Evolutionary conservation across 2,888 invertebrate species (phyloP).

Genomic region (Melinaea marsaeus): DNA sequence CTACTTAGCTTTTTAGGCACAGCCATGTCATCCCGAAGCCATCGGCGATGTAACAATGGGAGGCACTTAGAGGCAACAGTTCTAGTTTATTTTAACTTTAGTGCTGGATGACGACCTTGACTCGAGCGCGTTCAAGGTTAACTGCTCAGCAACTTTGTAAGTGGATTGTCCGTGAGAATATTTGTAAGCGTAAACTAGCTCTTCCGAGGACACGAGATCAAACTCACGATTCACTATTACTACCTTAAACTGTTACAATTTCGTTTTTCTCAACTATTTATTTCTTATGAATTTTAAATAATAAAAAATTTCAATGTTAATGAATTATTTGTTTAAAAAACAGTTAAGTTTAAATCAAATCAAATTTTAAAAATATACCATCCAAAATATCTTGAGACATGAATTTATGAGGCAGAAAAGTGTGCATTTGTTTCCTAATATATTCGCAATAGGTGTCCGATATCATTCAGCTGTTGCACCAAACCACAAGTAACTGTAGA

Average conservation of each 20-base stretch:
- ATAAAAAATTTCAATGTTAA: no score
- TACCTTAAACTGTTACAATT: background rate
- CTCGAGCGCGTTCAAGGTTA: conserved; percentile 60
- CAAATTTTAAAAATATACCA: no score
- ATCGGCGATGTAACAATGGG: conserved; percentile 59
- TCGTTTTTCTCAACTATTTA: no score
- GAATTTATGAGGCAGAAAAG: no score
- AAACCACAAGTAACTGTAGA: background rate
- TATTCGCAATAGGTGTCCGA: background rate
- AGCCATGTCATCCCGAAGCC: conserved; percentile 64
- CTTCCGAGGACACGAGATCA: conserved; percentile 2
- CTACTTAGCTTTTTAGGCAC: conserved; percentile 53
- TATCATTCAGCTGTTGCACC: conserved; percentile 1
- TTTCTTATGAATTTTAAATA: no score
- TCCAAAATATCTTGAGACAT: no score
- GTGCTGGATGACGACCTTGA: conserved; percentile 60
- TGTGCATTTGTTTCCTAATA: no score
- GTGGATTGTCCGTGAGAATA: conserved; percentile 9
- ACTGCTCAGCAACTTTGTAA: conserved; percentile 12
- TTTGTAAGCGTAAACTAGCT: conserved; percentile 11
- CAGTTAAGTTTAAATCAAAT: no score
- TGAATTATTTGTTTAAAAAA: no score
- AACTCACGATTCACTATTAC: background rate
- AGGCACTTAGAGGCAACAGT: conserved; percentile 46
- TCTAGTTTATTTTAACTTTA: conserved; percentile 42